Conservation (phyloP, 2,113 vertebrate species). For the Pomatostomus ruficeps region DNA sequence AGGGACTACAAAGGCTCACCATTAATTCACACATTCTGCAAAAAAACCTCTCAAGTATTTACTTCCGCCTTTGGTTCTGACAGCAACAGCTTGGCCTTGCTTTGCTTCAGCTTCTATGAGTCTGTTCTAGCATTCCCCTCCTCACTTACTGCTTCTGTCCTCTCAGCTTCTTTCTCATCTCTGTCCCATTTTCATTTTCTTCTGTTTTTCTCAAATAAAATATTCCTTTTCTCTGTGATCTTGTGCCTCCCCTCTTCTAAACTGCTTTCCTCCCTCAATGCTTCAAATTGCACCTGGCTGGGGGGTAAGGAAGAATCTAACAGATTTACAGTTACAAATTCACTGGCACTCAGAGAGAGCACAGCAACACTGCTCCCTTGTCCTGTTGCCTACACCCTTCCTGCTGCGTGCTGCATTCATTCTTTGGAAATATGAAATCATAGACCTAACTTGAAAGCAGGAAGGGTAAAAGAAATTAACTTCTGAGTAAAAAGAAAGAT, state of each 20-base stretch:
- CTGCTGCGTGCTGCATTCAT: neutral
- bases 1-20: neutral
- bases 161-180: neutral
- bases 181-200: neutral
- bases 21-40: neutral
- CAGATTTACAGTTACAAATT: neutral
- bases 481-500: conserved; percentile 10
- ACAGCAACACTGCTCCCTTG: neutral
- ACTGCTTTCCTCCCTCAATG: neutral
- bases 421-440: conserved; percentile 1
- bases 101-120: neutral
- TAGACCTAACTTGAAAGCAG: neutral
- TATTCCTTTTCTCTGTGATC: neutral
- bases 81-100: neutral
- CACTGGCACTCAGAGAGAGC: neutral
- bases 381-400: conserved; percentile 4
- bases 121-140: neutral
- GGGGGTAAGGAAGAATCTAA: neutral
- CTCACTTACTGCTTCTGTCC: neutral
- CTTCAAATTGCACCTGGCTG: neutral
- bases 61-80: neutral
- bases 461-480: conserved; percentile 29
- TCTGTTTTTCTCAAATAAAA: neutral
- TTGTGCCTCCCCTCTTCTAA: neutral
- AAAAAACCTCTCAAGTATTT: neutral